phyloP scores from a whole-genome alignment of 2,113 vertebrate species.

The Taurulus bubalis region DNA sequence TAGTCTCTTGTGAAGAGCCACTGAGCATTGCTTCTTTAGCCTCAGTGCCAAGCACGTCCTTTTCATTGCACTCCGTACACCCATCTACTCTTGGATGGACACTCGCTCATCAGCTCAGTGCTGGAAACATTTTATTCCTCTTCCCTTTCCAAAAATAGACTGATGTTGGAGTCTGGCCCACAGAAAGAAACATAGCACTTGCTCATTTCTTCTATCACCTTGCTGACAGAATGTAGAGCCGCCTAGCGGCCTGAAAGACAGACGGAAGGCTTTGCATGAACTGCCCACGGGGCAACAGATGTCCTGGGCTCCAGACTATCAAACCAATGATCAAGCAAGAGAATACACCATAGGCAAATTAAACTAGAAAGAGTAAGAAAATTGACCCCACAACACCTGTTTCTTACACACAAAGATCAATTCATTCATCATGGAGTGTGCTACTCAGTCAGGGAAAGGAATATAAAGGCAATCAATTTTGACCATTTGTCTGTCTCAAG shows the following conservation, averaged over 20 bases:
- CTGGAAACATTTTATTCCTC: slow-evolving; percentile 38
- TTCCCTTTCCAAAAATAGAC: slow-evolving; percentile 53
- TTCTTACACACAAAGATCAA: background rate
- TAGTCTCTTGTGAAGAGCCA: slow-evolving; percentile 18
- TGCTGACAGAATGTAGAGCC: slow-evolving; percentile 39
- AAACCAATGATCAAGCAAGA: background rate
- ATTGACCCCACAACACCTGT: background rate
- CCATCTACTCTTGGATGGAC: slow-evolving; percentile 16
- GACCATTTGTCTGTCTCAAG: background rate
- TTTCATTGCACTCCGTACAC: slow-evolving; percentile 23
- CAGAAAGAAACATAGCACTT: slow-evolving; percentile 34
- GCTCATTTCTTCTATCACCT: slow-evolving; percentile 37
- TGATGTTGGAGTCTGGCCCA: slow-evolving; percentile 3
- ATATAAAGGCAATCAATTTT: background rate
- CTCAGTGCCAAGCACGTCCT: slow-evolving; percentile 27
- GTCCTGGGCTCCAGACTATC: background rate
- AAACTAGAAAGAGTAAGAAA: background rate
- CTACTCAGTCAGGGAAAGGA: background rate
- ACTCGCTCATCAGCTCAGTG: slow-evolving; percentile 18
- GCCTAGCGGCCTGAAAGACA: slow-evolving; percentile 20
- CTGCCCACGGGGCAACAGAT: slow-evolving; percentile 9
- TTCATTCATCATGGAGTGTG: background rate
- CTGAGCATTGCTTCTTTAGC: slow-evolving; percentile 29
- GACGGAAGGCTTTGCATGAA: background rate
- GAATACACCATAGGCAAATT: background rate